Base-by-base conservation (phyloP, 2,888 invertebrate species). In the Thyatira batis region DNA sequence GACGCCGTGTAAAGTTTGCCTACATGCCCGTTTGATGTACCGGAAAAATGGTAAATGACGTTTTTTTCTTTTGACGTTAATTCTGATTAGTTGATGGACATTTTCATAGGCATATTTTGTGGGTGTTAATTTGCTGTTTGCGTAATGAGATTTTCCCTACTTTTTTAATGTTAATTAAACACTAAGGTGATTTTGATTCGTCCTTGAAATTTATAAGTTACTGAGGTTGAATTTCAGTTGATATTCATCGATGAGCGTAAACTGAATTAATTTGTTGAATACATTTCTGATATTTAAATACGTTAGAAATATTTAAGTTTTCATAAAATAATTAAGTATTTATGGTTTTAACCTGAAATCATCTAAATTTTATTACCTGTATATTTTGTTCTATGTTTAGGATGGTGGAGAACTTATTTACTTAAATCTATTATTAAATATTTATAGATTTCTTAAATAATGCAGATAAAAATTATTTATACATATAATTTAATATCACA, bases 41-140 rank as follows among this genome's bases (percentile, higher is more conserved):
- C 76, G 72, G 75, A 82, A 87, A 80, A 85, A 91, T 90, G 91
- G 91, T 90, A 89, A 87, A 81, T 72, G 70, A 69, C 76, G 69
- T 75, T 76, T 75, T 66, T 63, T 71, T 79, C 75, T 72, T 69
- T 60, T 66, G 27, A 17, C 8, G 20, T 69, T 58, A 69, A 73
- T 61, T 68, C 61, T 79, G 73, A 79, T 80, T 75, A 78, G 70
- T 78, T 73, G 73, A 72, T 69, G 62, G 69, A 64, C 70, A 55
- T 62, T 64, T 67, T 67, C 66, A 60, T 56, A 64, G 65, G 67
- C 65, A 65, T 56, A 52, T 54, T 57, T 67, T 65, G 60, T 49
- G 52, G 63, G 57, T 55, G 52, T 65, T 67, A 67, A 69, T 71
- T 70, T 67, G 13, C 39, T 39, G 17, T 39, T 39, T 39, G 8